Conservation (phyloP, 2,113 vertebrate species). For the Oryctolagus cuniculus region mOryCun1.1 NC_091434.1:51494001-51494500, state of each 20-base stretch:
- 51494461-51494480: no score
- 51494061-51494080: background rate
- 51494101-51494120: background rate
- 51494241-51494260: background rate
- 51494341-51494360: no score
- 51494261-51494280: no score
- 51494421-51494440: no score
- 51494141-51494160: background rate
- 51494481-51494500: no score
- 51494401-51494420: no score
- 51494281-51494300: no score
- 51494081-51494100: background rate
- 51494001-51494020: background rate
- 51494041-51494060: background rate
- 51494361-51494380: no score
- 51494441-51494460: no score
- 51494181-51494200: background rate
- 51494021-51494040: background rate
- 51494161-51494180: background rate
- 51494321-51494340: no score
- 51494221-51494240: background rate
- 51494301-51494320: no score
- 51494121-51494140: background rate
- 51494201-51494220: constrained; percentile 13
- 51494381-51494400: no score